Evolutionary conservation across 2,797 vertebrate genomes (phyloP), one percentile per base, ranked within the genome.

Genomic region (Danio jaintianensis): DNA sequence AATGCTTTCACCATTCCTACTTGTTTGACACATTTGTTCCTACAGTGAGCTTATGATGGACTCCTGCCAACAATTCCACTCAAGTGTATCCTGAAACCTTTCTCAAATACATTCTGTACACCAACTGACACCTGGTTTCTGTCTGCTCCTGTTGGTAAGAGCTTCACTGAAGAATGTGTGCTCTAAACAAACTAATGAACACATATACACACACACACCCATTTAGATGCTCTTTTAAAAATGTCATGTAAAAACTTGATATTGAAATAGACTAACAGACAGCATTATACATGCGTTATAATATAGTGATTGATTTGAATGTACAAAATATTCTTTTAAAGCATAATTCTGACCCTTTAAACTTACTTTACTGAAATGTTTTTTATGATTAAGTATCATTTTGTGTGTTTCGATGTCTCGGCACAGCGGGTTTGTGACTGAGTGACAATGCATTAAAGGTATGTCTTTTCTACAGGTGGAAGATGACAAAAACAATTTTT

Each of bases 21-120:
- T 38, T 40, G 13, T 68, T 75, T 8, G 15, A 53, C 58, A 22
- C 13, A 43, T 62, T 68, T 52, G 45, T 68, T 78, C 3, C 56
- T 55, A 53, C 29, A 38, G 15, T 56, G 43, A 85, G 74, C 48
- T 53, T 45, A 29, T 43, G 73, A 68, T 68, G 71, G 47, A 84
- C 36, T 75, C 53, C 55, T 76, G 81, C 79, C 81, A 85, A 83
- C 56, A 61, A 76, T 81, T 81, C 69, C 80, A 68, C 71, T 62
- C 66, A 58, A 70, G 81, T 84, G 78, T 55, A 74, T 83, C 69
- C 77, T 52, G 64, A 75, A 82, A 78, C 61, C 42, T 71, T 68
- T 74, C 79, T 81, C 64, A 79, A 79, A 84, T 81, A 79, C 81
- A 80, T 70, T 70, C 79, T 81, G 76, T 83, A 83, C 77, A 74